Percentiles rank a stretch among this genome's conserved stretches.
Conservation (phyloP, 1,140 invertebrate genomes). For the Druon quercuslanigerum region DNA sequence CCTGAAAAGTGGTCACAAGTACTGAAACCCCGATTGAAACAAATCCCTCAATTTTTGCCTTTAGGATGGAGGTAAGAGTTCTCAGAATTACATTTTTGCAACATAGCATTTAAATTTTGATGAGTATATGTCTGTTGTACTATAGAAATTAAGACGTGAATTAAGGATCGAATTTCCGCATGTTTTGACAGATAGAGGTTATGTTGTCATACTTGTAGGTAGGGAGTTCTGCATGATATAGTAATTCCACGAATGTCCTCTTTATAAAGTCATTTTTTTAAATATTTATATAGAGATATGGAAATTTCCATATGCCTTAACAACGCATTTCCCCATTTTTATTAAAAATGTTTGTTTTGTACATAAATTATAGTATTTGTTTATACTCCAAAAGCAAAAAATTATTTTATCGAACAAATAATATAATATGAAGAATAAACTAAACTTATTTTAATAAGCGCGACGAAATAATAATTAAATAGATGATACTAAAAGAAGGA, state of each 20-base stretch:
- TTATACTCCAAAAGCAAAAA: no score
- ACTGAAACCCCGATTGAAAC: conserved; percentile 79
- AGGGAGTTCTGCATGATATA: no score
- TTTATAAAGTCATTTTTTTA: no score
- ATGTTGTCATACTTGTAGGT: background rate
- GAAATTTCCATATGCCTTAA: no score
- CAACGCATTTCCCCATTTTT: no score
- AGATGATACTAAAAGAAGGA: no score
- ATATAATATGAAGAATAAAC: background rate
- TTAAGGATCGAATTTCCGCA: background rate
- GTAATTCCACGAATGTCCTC: no score
- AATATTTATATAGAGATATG: no score
- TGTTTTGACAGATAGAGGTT: conserved; percentile 9
- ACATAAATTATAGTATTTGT: no score
- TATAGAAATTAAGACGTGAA: background rate
- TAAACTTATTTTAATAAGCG: background rate
- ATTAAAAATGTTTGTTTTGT: no score
- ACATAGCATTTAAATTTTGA: conserved; percentile 37
- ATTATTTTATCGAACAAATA: no score
- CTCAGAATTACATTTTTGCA: conserved; percentile 31
- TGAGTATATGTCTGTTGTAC: conserved; percentile 33
- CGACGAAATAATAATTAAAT: no score
- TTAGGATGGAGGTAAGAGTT: conserved; percentile 65
- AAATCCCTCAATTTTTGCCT: conserved; percentile 80
- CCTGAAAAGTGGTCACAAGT: conserved; percentile 84